A percentile compares a stretch with the other conserved stretches of the same genome.
These are phyloP conservation scores for Erithacus rubecula DNA, from an alignment of 2,797 vertebrate species.

Conservation along the genomic window DNA sequence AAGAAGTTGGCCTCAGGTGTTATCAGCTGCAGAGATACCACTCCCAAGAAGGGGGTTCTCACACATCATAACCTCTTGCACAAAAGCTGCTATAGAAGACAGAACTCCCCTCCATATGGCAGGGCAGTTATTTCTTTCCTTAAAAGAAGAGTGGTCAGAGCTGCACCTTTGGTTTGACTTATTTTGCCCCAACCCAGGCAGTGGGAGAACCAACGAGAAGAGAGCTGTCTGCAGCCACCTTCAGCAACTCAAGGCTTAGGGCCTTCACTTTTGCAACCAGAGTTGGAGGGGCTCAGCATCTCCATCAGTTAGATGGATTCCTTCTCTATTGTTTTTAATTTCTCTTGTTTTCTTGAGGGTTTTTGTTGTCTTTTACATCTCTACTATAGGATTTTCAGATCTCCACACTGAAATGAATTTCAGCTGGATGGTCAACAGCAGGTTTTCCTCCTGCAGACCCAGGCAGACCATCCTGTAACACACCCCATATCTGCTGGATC, in stretches of 20 bases:
- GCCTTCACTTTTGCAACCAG: not conserved
- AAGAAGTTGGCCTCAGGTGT: not conserved
- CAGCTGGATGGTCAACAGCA: not conserved
- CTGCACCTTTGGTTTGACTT: not conserved
- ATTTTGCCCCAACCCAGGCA: not conserved
- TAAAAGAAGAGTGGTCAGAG: fast-evolving
- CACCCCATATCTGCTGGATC: no score
- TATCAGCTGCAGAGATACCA: not conserved
- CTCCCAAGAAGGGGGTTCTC: not conserved
- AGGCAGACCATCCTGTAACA: not conserved
- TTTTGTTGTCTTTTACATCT: not conserved
- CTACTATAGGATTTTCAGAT: not conserved
- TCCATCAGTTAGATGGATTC: not conserved
- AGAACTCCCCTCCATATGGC: fast-evolving
- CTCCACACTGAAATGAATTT: not conserved
- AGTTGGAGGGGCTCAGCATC: not conserved
- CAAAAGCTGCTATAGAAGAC: not conserved
- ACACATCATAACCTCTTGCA: fast-evolving
- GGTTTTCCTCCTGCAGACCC: not conserved
- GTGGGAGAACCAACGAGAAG: fast-evolving
- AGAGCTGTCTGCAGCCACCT: fast-evolving
- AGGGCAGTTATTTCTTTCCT: not conserved
- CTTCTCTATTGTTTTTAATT: not conserved
- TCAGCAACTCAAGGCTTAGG: not conserved
- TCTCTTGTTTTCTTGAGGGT: not conserved